phyloP scores from a whole-genome alignment of 1,140 invertebrate genomes.

The Contarinia nasturtii region DNA sequence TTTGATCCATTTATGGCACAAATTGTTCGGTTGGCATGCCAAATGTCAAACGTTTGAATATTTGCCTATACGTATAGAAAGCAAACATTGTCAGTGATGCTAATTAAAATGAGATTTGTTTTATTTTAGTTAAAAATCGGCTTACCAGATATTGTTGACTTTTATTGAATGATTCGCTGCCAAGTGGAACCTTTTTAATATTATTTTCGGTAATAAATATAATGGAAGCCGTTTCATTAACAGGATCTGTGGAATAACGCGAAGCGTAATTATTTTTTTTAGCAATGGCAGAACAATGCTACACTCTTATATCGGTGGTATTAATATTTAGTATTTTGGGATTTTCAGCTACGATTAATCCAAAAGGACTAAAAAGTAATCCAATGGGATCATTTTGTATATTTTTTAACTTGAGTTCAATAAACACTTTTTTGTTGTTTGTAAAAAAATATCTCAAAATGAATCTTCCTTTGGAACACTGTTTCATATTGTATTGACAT shows the following conservation, averaged over 20 bases:
- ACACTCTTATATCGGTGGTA: no score
- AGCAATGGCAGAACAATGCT: neutral
- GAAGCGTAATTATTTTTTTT: constrained; percentile 2
- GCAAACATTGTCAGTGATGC: constrained; percentile 2
- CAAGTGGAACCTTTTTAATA: constrained; percentile 29
- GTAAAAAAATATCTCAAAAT: no score
- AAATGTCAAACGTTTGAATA: constrained; percentile 15
- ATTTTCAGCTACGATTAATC: no score
- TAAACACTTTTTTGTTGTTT: no score
- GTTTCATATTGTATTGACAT: no score
- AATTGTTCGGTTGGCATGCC: constrained; percentile 36
- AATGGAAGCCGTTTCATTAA: constrained; percentile 27
- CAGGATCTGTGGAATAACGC: constrained; percentile 26
- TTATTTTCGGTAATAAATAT: constrained; percentile 31
- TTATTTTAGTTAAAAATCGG: constrained; percentile 19
- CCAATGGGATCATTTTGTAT: neutral
- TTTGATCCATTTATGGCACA: constrained; percentile 45
- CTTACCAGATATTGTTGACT: constrained; percentile 26
- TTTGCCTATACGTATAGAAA: constrained; percentile 6
- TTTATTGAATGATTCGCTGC: neutral
- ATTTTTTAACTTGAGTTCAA: neutral
- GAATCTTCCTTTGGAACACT: no score
- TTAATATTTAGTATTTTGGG: no score
- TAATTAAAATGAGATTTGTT: constrained; percentile 8
- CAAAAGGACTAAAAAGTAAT: constrained; percentile 2